phyloP scores from a whole-genome alignment of 2,888 invertebrate genomes.

The Thecocarcelia acutangulata region DNA sequence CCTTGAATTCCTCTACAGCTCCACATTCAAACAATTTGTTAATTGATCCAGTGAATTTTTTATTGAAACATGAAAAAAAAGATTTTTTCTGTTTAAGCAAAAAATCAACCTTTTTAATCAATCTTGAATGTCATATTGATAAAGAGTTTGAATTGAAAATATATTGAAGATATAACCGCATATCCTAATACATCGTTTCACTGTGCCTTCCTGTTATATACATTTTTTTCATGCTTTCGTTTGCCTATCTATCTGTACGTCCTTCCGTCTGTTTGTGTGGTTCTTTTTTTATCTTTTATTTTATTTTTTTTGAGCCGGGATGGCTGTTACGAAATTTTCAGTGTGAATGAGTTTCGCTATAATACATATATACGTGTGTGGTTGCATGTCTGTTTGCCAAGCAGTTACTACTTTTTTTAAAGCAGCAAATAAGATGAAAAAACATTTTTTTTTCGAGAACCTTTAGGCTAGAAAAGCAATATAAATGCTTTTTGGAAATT shows the following conservation, averaged over 20 bases:
- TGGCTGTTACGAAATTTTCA: constrained; percentile 22
- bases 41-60: constrained; percentile 1
- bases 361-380: no score
- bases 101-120: neutral
- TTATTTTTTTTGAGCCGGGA: neutral
- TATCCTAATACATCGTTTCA: no score
- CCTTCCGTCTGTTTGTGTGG: constrained; percentile 3
- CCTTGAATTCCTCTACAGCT: no score
- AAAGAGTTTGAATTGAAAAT: no score
- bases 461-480: constrained; percentile 49
- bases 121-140: no score
- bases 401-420: constrained; percentile 13
- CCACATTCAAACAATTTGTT: neutral
- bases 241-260: constrained; percentile 1
- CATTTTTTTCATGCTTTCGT: neutral
- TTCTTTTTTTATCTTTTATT: no score
- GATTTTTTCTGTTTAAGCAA: neutral
- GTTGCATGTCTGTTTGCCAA: neutral
- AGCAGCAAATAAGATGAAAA: neutral
- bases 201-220: neutral
- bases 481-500: constrained; percentile 40
- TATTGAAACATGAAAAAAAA: neutral
- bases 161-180: no score
- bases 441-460: constrained; percentile 1
- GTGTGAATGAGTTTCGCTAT: constrained; percentile 17